These are phyloP conservation scores for Drosophila takahashii DNA, from an alignment of 1,140 invertebrate species.

Conservation along the genomic window DNA sequence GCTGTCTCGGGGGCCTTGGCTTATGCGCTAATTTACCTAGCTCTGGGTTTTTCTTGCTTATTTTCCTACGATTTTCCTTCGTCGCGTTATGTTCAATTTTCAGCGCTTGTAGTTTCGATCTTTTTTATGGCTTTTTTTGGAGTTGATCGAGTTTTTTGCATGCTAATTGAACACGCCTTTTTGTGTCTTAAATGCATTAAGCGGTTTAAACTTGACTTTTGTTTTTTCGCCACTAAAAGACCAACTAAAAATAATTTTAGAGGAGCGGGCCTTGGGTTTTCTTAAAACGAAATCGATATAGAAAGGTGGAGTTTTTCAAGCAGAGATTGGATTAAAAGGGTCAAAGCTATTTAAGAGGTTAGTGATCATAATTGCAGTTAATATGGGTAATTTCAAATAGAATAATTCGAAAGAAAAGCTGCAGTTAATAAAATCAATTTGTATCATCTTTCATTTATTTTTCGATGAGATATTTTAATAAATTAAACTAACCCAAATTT, in stretches of 20 bases:
- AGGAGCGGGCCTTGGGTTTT: constrained; percentile 26
- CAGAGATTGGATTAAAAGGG: constrained; percentile 17
- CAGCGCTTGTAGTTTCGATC: constrained; percentile 67
- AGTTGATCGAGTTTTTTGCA: constrained; percentile 62
- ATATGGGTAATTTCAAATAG: neutral
- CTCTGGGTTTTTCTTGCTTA: constrained; percentile 45
- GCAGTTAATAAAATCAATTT: neutral
- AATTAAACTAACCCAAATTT: too few relatives aligned
- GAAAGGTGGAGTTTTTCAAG: constrained; percentile 13
- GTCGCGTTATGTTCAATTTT: constrained; percentile 76
- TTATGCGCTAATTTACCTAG: constrained; percentile 73
- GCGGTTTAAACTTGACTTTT: constrained; percentile 73
- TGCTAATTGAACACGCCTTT: constrained; percentile 82
- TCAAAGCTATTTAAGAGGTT: constrained; percentile 31
- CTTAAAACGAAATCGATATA: constrained; percentile 10
- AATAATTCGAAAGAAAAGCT: neutral
- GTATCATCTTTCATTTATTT: neutral
- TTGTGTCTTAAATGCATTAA: constrained; percentile 71
- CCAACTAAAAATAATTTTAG: constrained; percentile 21
- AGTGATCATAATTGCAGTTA: constrained; percentile 9
- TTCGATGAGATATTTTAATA: too few relatives aligned
- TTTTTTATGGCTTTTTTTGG: constrained; percentile 37
- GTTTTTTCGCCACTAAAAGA: constrained; percentile 19
- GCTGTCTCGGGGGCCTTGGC: constrained; percentile 62
- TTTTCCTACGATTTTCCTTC: constrained; percentile 51